A percentile compares a stretch with the other conserved stretches of the same genome.
These are phyloP conservation scores for Panagrolaimus sp. DNA, from an alignment of 1,140 invertebrate species.

Conservation along the genomic window DNA sequence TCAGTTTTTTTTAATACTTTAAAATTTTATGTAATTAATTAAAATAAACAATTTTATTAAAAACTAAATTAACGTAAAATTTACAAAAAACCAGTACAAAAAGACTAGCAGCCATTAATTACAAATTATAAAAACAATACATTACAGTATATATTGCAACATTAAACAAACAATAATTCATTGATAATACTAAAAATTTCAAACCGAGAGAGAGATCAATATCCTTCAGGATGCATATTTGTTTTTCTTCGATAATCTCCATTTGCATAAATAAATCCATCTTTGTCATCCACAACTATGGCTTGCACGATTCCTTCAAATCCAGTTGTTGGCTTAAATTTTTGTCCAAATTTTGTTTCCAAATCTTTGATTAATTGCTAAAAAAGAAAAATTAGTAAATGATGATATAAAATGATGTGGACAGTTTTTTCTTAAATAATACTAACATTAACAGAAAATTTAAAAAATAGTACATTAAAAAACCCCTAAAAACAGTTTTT, in stretches of 20 bases:
- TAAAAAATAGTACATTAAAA: not conserved
- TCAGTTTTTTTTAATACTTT: too few species aligned
- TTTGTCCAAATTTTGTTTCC: slow-evolving; percentile 51
- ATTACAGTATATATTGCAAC: too few species aligned
- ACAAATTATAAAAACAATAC: too few species aligned
- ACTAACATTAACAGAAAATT: not conserved
- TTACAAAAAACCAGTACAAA: too few species aligned
- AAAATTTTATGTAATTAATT: too few species aligned
- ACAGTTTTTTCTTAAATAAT: not conserved
- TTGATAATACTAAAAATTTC: too few species aligned
- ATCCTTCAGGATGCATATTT: slow-evolving; percentile 53
- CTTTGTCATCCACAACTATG: slow-evolving; percentile 45
- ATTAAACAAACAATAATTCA: too few species aligned
- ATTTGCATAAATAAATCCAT: slow-evolving; percentile 55
- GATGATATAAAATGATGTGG: not conserved
- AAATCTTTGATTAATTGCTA: slow-evolving; percentile 50
- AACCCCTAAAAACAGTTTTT: too few species aligned
- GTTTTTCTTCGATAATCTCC: slow-evolving; percentile 53
- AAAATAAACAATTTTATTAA: too few species aligned
- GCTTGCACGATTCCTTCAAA: slow-evolving; percentile 59
- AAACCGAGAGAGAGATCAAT: slow-evolving; percentile 33
- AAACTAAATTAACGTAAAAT: too few species aligned
- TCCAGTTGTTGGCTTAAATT: slow-evolving; percentile 57
- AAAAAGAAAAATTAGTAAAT: not conserved
- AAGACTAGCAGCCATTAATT: too few species aligned